Evolutionary conservation across 2,888 invertebrate species (phyloP).

Genomic region (Perithous albicinctus): DNA sequence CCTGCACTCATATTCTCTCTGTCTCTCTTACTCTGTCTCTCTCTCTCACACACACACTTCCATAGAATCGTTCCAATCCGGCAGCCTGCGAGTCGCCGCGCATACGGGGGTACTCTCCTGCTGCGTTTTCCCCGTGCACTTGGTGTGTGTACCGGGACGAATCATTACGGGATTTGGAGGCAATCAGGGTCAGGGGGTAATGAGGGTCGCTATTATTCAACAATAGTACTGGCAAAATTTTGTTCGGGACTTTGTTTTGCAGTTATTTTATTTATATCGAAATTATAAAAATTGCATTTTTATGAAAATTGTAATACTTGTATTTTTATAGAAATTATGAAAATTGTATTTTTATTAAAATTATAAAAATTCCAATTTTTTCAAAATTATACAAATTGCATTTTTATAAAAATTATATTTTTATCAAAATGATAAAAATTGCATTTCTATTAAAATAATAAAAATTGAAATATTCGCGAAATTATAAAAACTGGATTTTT

Average conservation of each 20-base stretch:
- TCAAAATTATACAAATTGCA: too few relatives aligned
- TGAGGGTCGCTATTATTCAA: conserved; percentile 8
- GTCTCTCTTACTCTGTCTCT: not conserved
- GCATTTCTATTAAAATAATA: too few relatives aligned
- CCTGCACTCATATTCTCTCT: conserved; percentile 15
- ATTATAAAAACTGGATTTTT: too few relatives aligned
- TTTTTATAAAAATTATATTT: too few relatives aligned
- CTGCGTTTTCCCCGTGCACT: conserved; percentile 33
- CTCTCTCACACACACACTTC: not conserved
- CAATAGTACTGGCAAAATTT: not conserved
- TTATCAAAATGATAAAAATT: too few relatives aligned
- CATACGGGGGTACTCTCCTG: conserved; percentile 21
- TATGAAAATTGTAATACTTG: too few relatives aligned
- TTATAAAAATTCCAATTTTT: too few relatives aligned
- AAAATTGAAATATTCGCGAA: too few relatives aligned
- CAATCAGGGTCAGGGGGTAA: conserved; percentile 6
- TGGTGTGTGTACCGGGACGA: conserved; percentile 10
- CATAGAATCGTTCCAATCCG: not conserved
- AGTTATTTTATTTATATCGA: not conserved
- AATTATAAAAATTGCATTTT: too few relatives aligned
- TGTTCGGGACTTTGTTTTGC: not conserved
- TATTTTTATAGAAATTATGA: too few relatives aligned
- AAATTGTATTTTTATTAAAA: too few relatives aligned
- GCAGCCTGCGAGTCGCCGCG: conserved; percentile 40
- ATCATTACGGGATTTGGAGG: not conserved